phyloP scores from a whole-genome alignment of 1,140 invertebrate genomes.

The Ceratina australensis region DNA sequence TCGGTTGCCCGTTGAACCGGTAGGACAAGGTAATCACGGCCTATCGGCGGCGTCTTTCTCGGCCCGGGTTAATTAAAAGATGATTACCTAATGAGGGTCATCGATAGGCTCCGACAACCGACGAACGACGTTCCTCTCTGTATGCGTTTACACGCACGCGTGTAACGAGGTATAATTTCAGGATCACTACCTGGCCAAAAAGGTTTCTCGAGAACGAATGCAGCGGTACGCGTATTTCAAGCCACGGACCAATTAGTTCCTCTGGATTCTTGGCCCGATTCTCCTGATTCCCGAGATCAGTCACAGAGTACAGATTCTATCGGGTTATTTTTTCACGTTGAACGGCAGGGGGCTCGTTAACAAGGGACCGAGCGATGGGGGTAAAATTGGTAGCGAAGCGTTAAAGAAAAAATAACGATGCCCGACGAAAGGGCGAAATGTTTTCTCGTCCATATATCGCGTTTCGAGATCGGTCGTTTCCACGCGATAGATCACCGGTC shows the following conservation, averaged over 20 bases:
- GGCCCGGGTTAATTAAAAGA: slow-evolving; percentile 56
- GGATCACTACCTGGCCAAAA: slow-evolving; percentile 31
- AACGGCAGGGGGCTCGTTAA: background rate
- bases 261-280: slow-evolving; percentile 10
- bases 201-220: background rate
- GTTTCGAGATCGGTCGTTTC: slow-evolving; percentile 34
- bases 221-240: background rate
- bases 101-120: slow-evolving; percentile 36
- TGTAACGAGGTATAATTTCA: slow-evolving; percentile 34
- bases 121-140: slow-evolving; percentile 24
- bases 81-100: slow-evolving; percentile 60
- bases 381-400: background rate
- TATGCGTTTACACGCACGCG: slow-evolving; percentile 27
- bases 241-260: slow-evolving; percentile 13
- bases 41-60: slow-evolving; percentile 26
- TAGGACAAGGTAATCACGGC: slow-evolving; percentile 45
- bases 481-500: slow-evolving; percentile 49
- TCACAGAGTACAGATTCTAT: background rate
- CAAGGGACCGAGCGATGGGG: background rate
- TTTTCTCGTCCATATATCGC: slow-evolving; percentile 37
- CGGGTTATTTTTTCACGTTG: too few relatives aligned
- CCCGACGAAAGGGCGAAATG: slow-evolving; percentile 26
- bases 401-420: slow-evolving; percentile 9
- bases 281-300: slow-evolving; percentile 5
- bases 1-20: slow-evolving; percentile 34